Percentiles rank a stretch among this genome's conserved stretches.
Evolutionary conservation across 2,797 vertebrate species (phyloP).

Genomic region (Antrozous pallidus): DNA sequence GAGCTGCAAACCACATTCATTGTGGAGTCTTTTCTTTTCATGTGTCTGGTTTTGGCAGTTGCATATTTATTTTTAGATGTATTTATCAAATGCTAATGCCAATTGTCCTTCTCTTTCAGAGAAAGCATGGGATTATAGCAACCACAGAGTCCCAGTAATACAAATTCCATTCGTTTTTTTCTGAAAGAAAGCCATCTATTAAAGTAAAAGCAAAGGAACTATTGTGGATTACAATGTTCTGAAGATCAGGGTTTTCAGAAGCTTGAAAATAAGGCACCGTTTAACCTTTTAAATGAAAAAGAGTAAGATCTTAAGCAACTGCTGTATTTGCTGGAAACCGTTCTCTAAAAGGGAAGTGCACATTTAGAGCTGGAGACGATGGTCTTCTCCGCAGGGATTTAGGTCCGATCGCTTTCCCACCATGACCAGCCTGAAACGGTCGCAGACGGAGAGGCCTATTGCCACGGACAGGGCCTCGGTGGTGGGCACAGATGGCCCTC

Average conservation of each 20-base stretch:
- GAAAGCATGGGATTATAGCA: slow-evolving; percentile 64
- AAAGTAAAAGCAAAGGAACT: slow-evolving; percentile 74
- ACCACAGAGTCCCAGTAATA: slow-evolving; percentile 40
- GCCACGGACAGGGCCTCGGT: slow-evolving; percentile 80
- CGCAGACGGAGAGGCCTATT: slow-evolving; percentile 92
- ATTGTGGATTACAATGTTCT: slow-evolving; percentile 67
- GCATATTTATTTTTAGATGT: slow-evolving; percentile 31
- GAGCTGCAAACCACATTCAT: not conserved
- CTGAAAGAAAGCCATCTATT: slow-evolving; percentile 67
- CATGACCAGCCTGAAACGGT: slow-evolving; percentile 95
- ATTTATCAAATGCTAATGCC: slow-evolving; percentile 58
- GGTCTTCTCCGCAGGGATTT: slow-evolving; percentile 81
- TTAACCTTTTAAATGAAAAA: slow-evolving; percentile 79
- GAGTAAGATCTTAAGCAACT: slow-evolving; percentile 82
- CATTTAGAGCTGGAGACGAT: slow-evolving; percentile 82
- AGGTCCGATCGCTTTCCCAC: slow-evolving; percentile 84
- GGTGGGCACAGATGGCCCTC: slow-evolving; percentile 84
- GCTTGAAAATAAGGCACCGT: slow-evolving; percentile 39
- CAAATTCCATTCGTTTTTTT: slow-evolving; percentile 64
- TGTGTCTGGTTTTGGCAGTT: slow-evolving; percentile 6
- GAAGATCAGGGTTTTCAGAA: slow-evolving; percentile 68
- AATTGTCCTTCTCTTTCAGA: slow-evolving; percentile 74
- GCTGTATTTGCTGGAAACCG: slow-evolving; percentile 80
- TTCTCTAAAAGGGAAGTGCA: slow-evolving; percentile 82
- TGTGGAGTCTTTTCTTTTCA: slow-evolving; percentile 2